These are phyloP conservation scores for Antheraea pernyi DNA, from an alignment of 1,140 invertebrate genomes.

Conservation along the genomic window DNA sequence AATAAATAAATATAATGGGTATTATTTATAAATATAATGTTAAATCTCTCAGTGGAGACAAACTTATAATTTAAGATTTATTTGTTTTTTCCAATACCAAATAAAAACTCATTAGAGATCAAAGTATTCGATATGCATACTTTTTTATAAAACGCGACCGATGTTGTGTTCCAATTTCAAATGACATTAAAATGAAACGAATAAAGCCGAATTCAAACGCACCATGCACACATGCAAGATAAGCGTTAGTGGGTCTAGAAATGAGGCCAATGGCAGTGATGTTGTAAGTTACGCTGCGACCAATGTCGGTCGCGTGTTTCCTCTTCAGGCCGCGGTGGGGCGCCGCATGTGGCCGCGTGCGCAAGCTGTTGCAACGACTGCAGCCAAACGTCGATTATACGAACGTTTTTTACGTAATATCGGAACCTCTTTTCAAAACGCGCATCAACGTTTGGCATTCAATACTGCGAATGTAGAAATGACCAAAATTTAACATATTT, in stretches of 20 bases:
- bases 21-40: too few species aligned
- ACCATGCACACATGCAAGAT: conserved; percentile 43
- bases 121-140: background rate
- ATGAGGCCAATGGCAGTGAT: conserved; percentile 69
- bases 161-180: background rate
- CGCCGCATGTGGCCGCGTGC: conserved; percentile 39
- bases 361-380: conserved; percentile 18
- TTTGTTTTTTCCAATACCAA: too few species aligned
- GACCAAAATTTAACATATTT: too few species aligned
- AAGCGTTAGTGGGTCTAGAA: conserved; percentile 67
- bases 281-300: conserved; percentile 62
- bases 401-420: conserved; percentile 6
- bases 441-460: too few species aligned
- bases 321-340: conserved; percentile 37
- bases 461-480: too few species aligned
- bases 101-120: too few species aligned
- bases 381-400: background rate
- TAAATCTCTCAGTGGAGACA: too few species aligned
- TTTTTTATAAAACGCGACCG: background rate
- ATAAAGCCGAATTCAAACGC: conserved; percentile 21
- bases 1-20: too few species aligned
- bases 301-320: conserved; percentile 66
- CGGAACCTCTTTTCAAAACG: too few species aligned
- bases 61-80: too few species aligned
- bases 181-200: conserved; percentile 5